These are phyloP conservation scores for Nomada flava DNA, from an alignment of 2,888 invertebrate species.

Conservation along the genomic window DNA sequence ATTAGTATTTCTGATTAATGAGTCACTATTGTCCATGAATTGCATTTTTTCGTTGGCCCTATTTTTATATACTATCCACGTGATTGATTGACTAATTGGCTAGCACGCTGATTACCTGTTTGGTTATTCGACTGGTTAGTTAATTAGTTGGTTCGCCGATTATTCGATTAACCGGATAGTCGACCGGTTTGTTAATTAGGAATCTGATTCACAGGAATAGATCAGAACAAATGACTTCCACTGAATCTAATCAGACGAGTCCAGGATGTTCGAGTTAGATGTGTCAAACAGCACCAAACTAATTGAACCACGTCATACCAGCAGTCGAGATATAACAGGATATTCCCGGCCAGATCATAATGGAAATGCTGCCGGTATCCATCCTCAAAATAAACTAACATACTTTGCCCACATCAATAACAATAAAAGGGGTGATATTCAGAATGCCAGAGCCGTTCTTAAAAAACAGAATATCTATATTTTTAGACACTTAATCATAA, in stretches of 20 bases:
- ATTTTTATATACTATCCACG: slow-evolving; percentile 8
- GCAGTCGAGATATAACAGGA: background rate
- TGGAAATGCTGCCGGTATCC: no score
- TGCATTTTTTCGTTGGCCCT: background rate
- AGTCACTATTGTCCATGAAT: background rate
- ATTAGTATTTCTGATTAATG: background rate
- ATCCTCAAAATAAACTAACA: no score
- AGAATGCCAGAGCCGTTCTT: no score
- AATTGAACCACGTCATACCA: background rate
- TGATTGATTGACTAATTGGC: slow-evolving; percentile 5
- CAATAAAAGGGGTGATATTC: no score
- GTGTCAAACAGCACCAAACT: background rate
- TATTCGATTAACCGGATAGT: slow-evolving; percentile 18
- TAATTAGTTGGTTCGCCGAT: slow-evolving; percentile 20
- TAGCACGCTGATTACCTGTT: slow-evolving; percentile 1
- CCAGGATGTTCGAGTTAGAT: background rate
- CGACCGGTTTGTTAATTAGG: slow-evolving; percentile 30
- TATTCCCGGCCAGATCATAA: background rate
- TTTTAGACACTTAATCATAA: no score
- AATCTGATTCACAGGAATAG: slow-evolving; percentile 14
- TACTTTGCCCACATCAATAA: no score
- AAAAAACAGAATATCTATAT: no score
- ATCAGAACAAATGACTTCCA: slow-evolving; percentile 14
- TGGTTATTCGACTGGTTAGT: slow-evolving; percentile 25
- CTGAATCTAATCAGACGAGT: slow-evolving; percentile 20